These are phyloP conservation scores for Festucalex cinctus DNA, from an alignment of 2,113 vertebrate species.

Conservation along the genomic window DNA sequence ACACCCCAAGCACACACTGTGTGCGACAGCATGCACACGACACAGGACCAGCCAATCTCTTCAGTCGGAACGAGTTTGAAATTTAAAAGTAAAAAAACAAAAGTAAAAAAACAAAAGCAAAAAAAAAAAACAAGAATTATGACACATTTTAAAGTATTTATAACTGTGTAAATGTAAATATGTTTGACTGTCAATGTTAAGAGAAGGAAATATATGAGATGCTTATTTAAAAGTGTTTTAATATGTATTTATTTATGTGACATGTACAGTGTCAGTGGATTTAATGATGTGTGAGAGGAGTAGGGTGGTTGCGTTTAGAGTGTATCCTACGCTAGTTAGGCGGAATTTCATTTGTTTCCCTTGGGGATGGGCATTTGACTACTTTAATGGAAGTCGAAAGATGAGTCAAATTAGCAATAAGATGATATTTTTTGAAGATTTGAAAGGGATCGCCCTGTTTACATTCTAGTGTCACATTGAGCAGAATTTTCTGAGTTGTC, in stretches of 20 bases:
- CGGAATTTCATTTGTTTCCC: slow-evolving; percentile 21
- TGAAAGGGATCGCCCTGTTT: not conserved
- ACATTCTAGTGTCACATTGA: not conserved
- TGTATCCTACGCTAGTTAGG: slow-evolving; percentile 11
- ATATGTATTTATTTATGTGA: slow-evolving; percentile 57
- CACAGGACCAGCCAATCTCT: slow-evolving; percentile 14
- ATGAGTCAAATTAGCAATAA: slow-evolving; percentile 1
- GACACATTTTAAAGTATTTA: slow-evolving; percentile 62
- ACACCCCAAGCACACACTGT: not conserved
- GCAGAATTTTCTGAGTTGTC: not conserved
- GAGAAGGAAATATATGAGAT: slow-evolving; percentile 38
- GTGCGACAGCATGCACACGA: slow-evolving; percentile 50
- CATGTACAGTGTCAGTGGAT: slow-evolving; percentile 36
- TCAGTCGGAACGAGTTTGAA: not conserved
- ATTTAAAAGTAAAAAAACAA: slow-evolving; percentile 7
- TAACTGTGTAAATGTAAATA: slow-evolving; percentile 56
- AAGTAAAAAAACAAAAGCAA: slow-evolving; percentile 17
- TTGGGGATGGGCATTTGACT: not conserved
- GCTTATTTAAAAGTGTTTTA: slow-evolving; percentile 51
- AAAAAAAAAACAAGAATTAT: slow-evolving; percentile 34
- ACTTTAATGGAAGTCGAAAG: not conserved
- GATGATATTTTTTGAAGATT: not conserved
- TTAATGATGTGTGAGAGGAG: slow-evolving; percentile 30
- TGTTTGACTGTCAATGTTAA: slow-evolving; percentile 58
- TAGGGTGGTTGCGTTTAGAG: slow-evolving; percentile 16